A percentile compares a stretch with the other conserved stretches of the same genome.
phyloP scores from a whole-genome alignment of 2,113 vertebrate genomes.

The Motacilla alba region DNA sequence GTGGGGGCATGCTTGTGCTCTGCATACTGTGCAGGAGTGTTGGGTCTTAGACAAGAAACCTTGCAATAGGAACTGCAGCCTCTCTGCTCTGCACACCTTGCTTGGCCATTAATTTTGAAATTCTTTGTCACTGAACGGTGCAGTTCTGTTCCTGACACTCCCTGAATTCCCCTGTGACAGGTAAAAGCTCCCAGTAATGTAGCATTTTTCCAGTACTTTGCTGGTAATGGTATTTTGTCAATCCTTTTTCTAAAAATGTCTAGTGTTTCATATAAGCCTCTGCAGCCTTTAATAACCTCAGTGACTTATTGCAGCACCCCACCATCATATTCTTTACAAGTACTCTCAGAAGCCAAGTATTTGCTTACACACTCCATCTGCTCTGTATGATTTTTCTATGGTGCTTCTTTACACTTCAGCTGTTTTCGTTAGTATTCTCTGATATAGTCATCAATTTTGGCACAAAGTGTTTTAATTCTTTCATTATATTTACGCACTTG shows the following conservation, averaged over 20 bases:
- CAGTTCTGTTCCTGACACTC: not conserved
- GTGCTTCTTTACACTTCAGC: not conserved
- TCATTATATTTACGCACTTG: not conserved
- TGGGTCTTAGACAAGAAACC: not conserved
- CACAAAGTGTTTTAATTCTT: not conserved
- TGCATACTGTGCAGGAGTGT: fast-evolving
- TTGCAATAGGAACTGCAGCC: not conserved
- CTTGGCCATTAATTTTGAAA: not conserved
- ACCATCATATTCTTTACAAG: not conserved
- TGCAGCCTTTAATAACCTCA: not conserved
- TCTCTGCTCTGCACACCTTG: not conserved
- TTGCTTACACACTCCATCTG: not conserved
- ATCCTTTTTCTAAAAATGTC: not conserved
- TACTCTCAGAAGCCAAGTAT: not conserved
- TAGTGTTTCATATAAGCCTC: not conserved
- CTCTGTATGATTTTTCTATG: not conserved
- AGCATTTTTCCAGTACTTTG: not conserved
- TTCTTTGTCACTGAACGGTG: not conserved
- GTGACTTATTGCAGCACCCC: not conserved
- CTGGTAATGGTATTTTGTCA: not conserved
- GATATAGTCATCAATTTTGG: not conserved
- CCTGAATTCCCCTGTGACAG: not conserved
- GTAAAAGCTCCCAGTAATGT: not conserved
- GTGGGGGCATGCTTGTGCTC: not conserved
- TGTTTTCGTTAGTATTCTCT: not conserved